These are phyloP conservation scores for Philotrypesis tridentata DNA, from an alignment of 1,140 invertebrate genomes.

Conservation along the genomic window DNA sequence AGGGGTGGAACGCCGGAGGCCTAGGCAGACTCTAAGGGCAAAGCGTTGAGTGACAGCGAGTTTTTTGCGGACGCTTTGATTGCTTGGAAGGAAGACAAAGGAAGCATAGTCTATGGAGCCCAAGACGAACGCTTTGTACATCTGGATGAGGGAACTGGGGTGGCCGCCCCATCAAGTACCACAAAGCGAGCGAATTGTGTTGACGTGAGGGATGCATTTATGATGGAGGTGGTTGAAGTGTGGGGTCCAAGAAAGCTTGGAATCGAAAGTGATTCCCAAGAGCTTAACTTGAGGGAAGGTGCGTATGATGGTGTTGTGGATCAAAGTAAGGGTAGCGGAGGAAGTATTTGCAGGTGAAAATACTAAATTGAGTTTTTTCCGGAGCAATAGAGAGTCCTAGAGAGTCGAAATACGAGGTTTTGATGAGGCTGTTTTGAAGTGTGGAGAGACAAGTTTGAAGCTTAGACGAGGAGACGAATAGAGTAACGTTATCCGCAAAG, in stretches of 20 bases:
- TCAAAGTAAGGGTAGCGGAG: neutral
- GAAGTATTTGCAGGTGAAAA: neutral
- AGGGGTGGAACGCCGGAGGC: too few species aligned
- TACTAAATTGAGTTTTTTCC: neutral
- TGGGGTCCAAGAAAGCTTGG: too few species aligned
- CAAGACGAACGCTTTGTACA: slow-evolving; percentile 27
- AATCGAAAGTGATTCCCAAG: too few species aligned
- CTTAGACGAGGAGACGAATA: neutral
- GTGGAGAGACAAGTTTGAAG: neutral
- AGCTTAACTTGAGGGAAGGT: neutral
- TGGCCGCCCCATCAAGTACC: neutral
- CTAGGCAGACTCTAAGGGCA: neutral
- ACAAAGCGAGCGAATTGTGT: too few species aligned
- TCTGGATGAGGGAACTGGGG: neutral
- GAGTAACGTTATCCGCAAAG: neutral
- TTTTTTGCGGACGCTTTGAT: neutral
- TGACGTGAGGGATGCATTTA: too few species aligned
- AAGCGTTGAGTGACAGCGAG: neutral
- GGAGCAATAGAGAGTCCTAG: neutral
- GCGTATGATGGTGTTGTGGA: neutral
- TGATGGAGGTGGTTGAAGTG: too few species aligned
- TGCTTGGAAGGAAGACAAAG: neutral
- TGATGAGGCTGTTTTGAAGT: neutral
- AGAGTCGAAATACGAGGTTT: neutral
- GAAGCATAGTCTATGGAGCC: too few species aligned